These are phyloP conservation scores for Antheraea yamamai DNA, from an alignment of 2,888 invertebrate species.

Conservation along the genomic window DNA sequence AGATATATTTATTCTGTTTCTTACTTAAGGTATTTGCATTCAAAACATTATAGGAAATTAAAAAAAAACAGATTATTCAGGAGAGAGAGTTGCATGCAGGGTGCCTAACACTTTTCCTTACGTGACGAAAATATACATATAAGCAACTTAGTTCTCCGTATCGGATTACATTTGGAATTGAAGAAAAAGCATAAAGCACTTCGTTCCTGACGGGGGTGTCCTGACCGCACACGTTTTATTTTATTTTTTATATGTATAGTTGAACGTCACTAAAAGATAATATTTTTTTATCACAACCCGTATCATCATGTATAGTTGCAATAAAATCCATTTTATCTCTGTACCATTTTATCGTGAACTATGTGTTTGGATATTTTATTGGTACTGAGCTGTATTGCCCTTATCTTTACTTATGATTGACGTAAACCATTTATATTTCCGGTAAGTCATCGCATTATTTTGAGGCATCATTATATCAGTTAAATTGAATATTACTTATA, in stretches of 20 bases:
- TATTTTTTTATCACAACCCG: slow-evolving; percentile 1
- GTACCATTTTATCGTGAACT: slow-evolving; percentile 7
- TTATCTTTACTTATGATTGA: slow-evolving; percentile 14
- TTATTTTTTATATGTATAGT: neutral
- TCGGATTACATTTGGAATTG: no score
- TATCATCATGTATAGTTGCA: slow-evolving; percentile 12
- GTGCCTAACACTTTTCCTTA: no score
- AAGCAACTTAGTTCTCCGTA: no score
- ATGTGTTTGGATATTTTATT: slow-evolving; percentile 8
- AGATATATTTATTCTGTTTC: no score
- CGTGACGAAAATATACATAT: no score
- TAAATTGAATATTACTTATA: neutral
- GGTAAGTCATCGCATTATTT: neutral
- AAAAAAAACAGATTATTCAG: no score
- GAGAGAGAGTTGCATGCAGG: no score
- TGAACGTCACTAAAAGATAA: slow-evolving; percentile 6
- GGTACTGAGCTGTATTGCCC: slow-evolving; percentile 6
- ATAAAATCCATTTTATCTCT: slow-evolving; percentile 19
- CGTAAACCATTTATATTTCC: slow-evolving; percentile 13
- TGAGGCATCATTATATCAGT: neutral
- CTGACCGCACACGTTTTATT: neutral
- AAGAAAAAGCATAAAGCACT: no score
- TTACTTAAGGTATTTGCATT: no score
- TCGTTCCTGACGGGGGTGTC: no score
- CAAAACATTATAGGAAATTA: no score